Base-by-base conservation (phyloP, 2,888 invertebrate genomes). In the Eilema caniola region DNA sequence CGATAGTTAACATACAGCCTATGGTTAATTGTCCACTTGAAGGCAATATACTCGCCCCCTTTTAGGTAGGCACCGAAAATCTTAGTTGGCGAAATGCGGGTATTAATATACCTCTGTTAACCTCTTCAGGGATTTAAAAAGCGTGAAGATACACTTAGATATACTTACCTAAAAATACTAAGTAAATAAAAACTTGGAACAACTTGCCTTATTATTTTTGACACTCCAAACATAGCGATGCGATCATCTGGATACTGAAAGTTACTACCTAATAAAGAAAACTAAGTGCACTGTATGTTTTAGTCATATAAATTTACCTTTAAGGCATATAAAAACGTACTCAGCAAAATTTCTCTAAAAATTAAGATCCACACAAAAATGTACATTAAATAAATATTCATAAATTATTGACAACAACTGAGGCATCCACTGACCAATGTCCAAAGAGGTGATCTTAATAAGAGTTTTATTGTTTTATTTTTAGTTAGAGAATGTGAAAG, bases 171-270 rank as follows among this genome's bases (percentile, higher is more conserved):
- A 41, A 16, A 41, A 41, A 16, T 16, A 41, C 16, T 41, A 41
- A 14, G 20, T 20, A 11, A 24, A 65, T 65, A 28, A 57, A 59
- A 20, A 57, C 20, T 20, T 16, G 56, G 25, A 60, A 66, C 16
- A n/a, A 81, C 86, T 72, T 77, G 86, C 91, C 91, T 88, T 83
- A 91, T 77, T 72, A 90, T 81, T 86, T 88, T 89, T 23, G 90
- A 87, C 65, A 82, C 83, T 65, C 85, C 82, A 75, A 87, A 87
- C 87, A 90, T 91, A 62, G 71, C 82, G 73, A 60, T 66, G 59
- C 28, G 20, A 57, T 20, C 57, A 66, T 66, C 25, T 57, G 66
- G 20, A 57, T 33, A 63, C 53, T 56, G 37, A 57, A 33, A 65
- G 31, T 66, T 57, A 66, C 33, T 14, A 53, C 33, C 12, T 57